Percentiles rank a stretch among this genome's conserved stretches.
Evolutionary conservation across 2,888 invertebrate species (phyloP).

Genomic region (Abrostola triplasia): DNA sequence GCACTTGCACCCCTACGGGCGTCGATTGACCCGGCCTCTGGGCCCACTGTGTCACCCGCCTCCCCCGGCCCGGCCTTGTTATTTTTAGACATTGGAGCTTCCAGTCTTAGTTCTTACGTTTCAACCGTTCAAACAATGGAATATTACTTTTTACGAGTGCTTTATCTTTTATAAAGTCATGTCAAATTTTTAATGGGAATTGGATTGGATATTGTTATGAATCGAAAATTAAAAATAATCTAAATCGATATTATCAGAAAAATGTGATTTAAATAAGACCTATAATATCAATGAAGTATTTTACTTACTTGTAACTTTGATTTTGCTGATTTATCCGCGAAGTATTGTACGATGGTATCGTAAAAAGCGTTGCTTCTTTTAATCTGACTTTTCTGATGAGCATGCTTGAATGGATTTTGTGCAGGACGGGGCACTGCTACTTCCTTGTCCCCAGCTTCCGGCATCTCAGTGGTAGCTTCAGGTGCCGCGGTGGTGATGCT

Average conservation of each 20-base stretch:
- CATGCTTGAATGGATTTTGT: conserved; percentile 76
- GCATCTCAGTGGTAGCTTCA: conserved; percentile 60
- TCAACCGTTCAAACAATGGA: conserved; percentile 62
- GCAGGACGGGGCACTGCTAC: conserved; percentile 89
- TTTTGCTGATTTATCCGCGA: conserved; percentile 84
- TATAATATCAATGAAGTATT: not conserved
- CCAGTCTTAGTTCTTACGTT: conserved; percentile 68
- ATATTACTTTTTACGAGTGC: conserved; percentile 46
- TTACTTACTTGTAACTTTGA: conserved; percentile 88
- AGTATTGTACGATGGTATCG: conserved; percentile 84
- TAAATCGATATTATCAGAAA: too few species aligned
- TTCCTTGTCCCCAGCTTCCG: conserved; percentile 85
- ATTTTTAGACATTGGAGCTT: conserved; percentile 84
- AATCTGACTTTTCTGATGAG: conserved; percentile 64
- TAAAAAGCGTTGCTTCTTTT: conserved; percentile 80
- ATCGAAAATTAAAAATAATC: too few species aligned
- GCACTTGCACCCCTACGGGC: conserved; percentile 63
- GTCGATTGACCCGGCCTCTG: conserved; percentile 83
- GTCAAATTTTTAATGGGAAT: not conserved
- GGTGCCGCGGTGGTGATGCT: conserved; percentile 79
- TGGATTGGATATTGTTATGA: too few species aligned
- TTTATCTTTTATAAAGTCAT: conserved; percentile 18
- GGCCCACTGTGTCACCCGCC: conserved; percentile 81
- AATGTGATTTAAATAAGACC: too few species aligned
- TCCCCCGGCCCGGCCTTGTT: conserved; percentile 81